Evolutionary conservation across 2,888 invertebrate species (phyloP).

Genomic region (Xestoiulus laeticollis): DNA sequence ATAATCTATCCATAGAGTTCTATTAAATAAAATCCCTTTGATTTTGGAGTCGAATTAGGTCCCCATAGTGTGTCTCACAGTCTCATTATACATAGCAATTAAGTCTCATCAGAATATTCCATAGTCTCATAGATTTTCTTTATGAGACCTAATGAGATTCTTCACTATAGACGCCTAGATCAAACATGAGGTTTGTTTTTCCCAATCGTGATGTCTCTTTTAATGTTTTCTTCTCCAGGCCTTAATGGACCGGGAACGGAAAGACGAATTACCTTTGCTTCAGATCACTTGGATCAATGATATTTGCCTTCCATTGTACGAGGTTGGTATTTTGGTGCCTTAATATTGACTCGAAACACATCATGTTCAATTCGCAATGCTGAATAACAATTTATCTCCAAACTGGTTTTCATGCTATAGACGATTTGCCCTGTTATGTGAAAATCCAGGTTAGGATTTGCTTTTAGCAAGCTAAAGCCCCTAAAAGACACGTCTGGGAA

Average conservation of each 20-base stretch:
- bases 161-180: not conserved
- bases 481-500: no score
- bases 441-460: no score
- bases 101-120: no score
- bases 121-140: no score
- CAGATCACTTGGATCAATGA: conserved; percentile 67
- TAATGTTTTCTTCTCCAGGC: conserved; percentile 59
- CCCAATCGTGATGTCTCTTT: not conserved
- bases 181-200: not conserved
- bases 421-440: not conserved
- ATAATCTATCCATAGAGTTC: no score
- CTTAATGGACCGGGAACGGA: conserved; percentile 71
- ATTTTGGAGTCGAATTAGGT: no score
- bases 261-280: conserved; percentile 69
- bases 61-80: no score
- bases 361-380: not conserved
- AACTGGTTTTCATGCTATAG: not conserved
- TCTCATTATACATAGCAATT: no score
- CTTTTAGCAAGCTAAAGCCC: no score
- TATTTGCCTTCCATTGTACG: conserved; percentile 67
- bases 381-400: not conserved
- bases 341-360: not conserved
- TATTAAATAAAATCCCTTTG: no score
- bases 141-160: no score
- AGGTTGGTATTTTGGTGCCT: conserved; percentile 61